Conservation (phyloP, 2,888 invertebrate genomes). For the Scaptomyza tumidula region DNA sequence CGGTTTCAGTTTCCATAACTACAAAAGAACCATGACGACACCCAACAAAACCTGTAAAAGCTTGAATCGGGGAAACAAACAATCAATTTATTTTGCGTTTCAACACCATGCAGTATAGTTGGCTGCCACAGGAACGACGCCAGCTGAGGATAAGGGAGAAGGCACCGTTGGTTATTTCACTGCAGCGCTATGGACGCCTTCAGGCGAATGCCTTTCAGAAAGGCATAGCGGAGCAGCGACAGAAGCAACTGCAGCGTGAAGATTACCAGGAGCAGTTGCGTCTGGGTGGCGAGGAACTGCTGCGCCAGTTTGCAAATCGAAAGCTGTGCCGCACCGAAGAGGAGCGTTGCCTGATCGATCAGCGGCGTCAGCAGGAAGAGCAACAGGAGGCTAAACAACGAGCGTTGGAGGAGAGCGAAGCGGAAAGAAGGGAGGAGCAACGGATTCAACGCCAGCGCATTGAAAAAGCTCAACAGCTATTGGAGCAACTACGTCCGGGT, state of each 20-base stretch:
- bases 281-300: slow-evolving; percentile 57
- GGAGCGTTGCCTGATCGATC: slow-evolving; percentile 54
- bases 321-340: slow-evolving; percentile 55
- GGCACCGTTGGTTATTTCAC: slow-evolving; percentile 74
- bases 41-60: slow-evolving; percentile 2
- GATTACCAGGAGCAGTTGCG: slow-evolving; percentile 51
- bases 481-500: slow-evolving; percentile 81
- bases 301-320: slow-evolving; percentile 50
- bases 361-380: slow-evolving; percentile 24
- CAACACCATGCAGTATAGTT: slow-evolving; percentile 61
- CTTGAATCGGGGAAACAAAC: neutral
- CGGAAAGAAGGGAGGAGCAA: slow-evolving; percentile 82
- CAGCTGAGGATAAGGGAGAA: slow-evolving; percentile 51
- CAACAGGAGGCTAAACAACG: slow-evolving; percentile 26
- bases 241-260: slow-evolving; percentile 45
- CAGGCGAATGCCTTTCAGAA: slow-evolving; percentile 50
- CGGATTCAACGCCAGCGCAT: slow-evolving; percentile 72
- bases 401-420: slow-evolving; percentile 57
- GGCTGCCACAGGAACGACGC: slow-evolving; percentile 67
- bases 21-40: slow-evolving; percentile 26
- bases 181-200: slow-evolving; percentile 55
- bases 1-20: neutral
- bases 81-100: slow-evolving; percentile 1
- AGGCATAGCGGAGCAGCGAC: slow-evolving; percentile 33
- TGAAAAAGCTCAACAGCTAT: slow-evolving; percentile 77